Evolutionary conservation across 2,888 invertebrate genomes (phyloP), one percentile per base, ranked within the genome.

Genomic region (Drosophila longiperda): DNA sequence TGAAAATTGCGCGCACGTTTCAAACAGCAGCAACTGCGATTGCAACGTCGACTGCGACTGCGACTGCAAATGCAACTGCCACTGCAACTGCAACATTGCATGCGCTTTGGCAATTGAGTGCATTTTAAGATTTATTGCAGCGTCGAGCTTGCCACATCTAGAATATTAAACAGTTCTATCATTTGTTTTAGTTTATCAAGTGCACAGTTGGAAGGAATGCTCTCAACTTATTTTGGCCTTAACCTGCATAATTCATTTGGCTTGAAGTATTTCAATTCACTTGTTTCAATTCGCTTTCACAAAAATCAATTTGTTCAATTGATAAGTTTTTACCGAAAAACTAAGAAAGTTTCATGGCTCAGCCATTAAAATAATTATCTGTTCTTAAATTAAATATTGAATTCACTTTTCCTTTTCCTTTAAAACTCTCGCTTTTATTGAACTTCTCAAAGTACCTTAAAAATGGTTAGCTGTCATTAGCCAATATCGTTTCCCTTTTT

Each of bases 1-100:
- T 80, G 85, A 87, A 87, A 87, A 89, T 87, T 89, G 87, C 87
- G 83, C 78, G 71, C 87, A 87, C 89, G 87, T 89, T 89, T 82
- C 73, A 38, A 66, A 32, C 52, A 52, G 55, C 69, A 67, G 40
- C 36, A 50, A 29, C 70, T 1, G 17, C 40, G 57, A 32, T 65
- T 1, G 45, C 34, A 53, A 38, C 68, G 8, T 34, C 57, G 58
- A 36, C 60, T 8, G 29, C 50, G 23, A 8, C 68, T 26, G 45
- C 36, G 48, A 29, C 70, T 26, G 45, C 36, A 42, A 29, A 67
- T 1, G 45, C 34, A 49, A 38, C 68, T 7, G 29, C 50, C 12
- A 8, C 68, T 26, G 50, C 42, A 26, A 38, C 49, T 23, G 45
- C 45, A 15, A 57, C 67, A 71, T 87, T 89, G 89, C 86, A 86